Percentiles rank a stretch among this genome's conserved stretches.
phyloP scores from a whole-genome alignment of 2,888 invertebrate species.

The Drosophila nigricruria region DNA sequence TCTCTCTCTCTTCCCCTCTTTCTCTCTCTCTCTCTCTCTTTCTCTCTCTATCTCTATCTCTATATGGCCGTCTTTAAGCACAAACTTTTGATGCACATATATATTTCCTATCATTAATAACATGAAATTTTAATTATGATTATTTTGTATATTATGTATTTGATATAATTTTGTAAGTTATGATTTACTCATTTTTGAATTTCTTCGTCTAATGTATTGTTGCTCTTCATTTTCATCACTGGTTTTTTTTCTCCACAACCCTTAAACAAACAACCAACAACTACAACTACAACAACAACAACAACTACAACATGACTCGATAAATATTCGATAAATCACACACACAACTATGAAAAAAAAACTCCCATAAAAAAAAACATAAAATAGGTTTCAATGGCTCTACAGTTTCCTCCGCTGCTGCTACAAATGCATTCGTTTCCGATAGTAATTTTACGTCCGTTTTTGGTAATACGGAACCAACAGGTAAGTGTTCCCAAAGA shows the following conservation, averaged over 20 bases:
- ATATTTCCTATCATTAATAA: constrained; percentile 31
- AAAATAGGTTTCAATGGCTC: constrained; percentile 86
- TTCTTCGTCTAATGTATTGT: constrained; percentile 78
- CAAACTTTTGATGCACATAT: constrained; percentile 48
- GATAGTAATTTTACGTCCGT: constrained; percentile 95
- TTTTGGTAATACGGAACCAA: constrained; percentile 91
- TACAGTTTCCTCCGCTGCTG: constrained; percentile 84
- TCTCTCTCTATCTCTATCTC: not conserved
- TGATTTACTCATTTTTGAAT: constrained; percentile 60
- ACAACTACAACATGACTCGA: constrained; percentile 30
- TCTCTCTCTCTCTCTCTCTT: not conserved
- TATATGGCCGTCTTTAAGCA: constrained; percentile 42
- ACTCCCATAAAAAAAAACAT: constrained; percentile 34
- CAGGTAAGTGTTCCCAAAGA: constrained; percentile 87
- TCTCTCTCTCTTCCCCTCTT: not conserved
- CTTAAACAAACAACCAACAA: constrained; percentile 53
- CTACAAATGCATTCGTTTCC: constrained; percentile 90
- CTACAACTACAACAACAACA: constrained; percentile 20
- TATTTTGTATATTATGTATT: constrained; percentile 33
- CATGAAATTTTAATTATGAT: constrained; percentile 31
- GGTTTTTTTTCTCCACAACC: constrained; percentile 62
- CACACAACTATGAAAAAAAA: constrained; percentile 37
- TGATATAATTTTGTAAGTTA: constrained; percentile 45
- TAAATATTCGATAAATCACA: constrained; percentile 29
- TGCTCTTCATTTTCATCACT: constrained; percentile 79